These are phyloP conservation scores for Bombycilla garrulus DNA, from an alignment of 2,113 vertebrate genomes.

Conservation along the genomic window DNA sequence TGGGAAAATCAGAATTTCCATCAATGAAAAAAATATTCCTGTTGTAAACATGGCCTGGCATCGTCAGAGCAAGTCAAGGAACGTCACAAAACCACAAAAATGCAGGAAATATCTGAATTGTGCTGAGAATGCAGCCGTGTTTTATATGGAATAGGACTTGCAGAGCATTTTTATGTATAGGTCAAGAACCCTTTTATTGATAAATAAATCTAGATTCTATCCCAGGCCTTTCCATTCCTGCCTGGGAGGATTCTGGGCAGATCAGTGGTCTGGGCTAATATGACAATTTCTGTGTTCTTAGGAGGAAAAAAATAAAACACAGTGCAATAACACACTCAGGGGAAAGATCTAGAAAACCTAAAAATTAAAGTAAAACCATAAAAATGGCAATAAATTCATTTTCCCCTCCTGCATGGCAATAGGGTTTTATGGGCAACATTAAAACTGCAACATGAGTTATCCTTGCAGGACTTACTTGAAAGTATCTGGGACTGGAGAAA, in stretches of 20 bases:
- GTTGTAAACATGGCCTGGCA: not conserved
- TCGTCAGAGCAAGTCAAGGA: not conserved
- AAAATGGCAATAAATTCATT: constrained; percentile 31
- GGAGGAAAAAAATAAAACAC: not conserved
- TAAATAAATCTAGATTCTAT: not conserved
- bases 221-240: not conserved
- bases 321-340: not conserved
- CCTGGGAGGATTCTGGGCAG: not conserved
- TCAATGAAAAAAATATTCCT: not conserved
- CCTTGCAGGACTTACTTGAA: constrained; percentile 3
- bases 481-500: not conserved
- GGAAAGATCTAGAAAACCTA: constrained; percentile 19
- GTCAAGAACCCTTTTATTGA: not conserved
- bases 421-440: constrained; percentile 46
- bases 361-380: constrained; percentile 51
- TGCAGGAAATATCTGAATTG: fast-evolving
- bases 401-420: constrained; percentile 1
- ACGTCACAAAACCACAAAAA: not conserved
- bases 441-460: constrained; percentile 51
- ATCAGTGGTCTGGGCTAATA: not conserved
- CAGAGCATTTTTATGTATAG: not conserved
- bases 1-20: not conserved
- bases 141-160: fast-evolving
- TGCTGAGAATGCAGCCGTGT: too few species aligned
- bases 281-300: not conserved